Conservation (phyloP, 2,113 vertebrate genomes). For the Sylvilagus bachmani region DNA sequence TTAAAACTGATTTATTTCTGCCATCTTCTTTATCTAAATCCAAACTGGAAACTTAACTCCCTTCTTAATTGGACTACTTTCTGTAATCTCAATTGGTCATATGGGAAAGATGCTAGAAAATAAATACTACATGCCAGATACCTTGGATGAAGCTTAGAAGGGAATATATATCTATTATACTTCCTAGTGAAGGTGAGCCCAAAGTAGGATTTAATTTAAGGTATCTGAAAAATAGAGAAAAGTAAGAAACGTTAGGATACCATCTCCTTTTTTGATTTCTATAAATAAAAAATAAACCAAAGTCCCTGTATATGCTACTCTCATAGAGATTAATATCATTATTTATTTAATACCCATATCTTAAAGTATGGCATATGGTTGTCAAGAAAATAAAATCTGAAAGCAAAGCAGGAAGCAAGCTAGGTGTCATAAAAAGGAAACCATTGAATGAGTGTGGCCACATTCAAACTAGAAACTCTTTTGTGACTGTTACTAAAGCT, state of each 20-base stretch:
- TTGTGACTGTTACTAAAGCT: neutral
- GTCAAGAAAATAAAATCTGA: neutral
- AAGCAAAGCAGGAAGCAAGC: neutral
- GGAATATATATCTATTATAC: neutral
- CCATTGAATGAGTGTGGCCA: neutral
- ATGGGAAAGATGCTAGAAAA: neutral
- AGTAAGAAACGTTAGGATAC: neutral
- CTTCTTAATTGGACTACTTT: constrained; percentile 9
- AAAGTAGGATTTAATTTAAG: constrained; percentile 18
- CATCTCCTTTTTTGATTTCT: neutral
- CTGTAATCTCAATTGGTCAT: neutral
- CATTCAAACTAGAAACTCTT: neutral
- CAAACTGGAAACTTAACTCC: neutral
- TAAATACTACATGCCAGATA: neutral
- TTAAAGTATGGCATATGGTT: neutral
- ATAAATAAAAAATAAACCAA: constrained; percentile 9
- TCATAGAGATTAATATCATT: neutral
- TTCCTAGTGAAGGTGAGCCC: neutral
- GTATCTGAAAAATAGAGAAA: neutral
- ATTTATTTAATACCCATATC: neutral
- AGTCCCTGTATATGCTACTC: neutral
- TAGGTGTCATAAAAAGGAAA: neutral
- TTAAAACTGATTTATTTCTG: constrained; percentile 49
- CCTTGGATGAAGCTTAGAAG: neutral
- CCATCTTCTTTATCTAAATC: neutral